phyloP scores from a whole-genome alignment of 35 echinoderm and acorn worm genomes.

The Hemicentrotus pulcherrimus region DNA sequence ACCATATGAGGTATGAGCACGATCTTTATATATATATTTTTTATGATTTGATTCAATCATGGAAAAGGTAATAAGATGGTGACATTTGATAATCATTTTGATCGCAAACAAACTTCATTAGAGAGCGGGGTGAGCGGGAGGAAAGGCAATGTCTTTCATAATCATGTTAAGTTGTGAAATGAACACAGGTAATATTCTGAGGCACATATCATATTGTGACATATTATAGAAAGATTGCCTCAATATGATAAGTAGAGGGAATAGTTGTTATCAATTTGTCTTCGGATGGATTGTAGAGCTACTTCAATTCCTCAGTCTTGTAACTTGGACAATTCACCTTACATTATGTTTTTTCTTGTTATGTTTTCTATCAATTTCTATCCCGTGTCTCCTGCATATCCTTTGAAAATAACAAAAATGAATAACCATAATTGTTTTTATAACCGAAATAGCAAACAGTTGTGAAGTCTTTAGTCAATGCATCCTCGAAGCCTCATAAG shows the following conservation, averaged over 20 bases:
- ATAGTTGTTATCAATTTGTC: not conserved
- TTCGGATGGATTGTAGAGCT: not conserved
- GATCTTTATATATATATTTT: conserved; percentile 1
- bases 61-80: not conserved
- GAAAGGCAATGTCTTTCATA: conserved; percentile 11
- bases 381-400: not conserved
- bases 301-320: too few species aligned
- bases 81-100: conserved; percentile 19
- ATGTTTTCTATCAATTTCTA: not conserved
- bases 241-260: not conserved
- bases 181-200: not conserved
- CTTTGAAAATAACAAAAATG: not conserved
- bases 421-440: not conserved
- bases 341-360: too few species aligned
- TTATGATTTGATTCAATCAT: not conserved
- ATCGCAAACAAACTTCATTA: not conserved
- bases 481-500: not conserved
- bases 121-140: not conserved
- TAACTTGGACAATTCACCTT: too few species aligned
- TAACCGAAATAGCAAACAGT: not conserved
- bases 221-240: not conserved
- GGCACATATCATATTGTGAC: not conserved
- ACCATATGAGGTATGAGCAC: not conserved
- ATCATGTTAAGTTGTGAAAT: not conserved
- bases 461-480: not conserved